Evolutionary conservation across 2,797 vertebrate species (phyloP), one percentile per base, ranked within the genome.

Genomic region (Thripadectes ignobilis): DNA sequence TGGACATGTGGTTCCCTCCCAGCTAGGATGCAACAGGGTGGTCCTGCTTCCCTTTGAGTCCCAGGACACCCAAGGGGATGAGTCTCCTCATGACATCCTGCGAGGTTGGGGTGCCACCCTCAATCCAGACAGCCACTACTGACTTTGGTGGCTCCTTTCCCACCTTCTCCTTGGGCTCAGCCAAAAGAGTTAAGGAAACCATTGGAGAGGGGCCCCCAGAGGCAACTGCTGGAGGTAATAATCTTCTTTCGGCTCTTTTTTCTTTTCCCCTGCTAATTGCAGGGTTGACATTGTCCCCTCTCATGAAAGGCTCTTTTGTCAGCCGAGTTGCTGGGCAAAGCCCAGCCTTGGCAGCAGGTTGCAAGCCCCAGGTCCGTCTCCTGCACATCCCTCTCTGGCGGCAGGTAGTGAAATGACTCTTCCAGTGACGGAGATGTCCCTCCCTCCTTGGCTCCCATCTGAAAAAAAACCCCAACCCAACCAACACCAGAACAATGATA

Each of bases 241-340:
- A 97, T 96, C 98, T 97, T 98, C 97, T 96, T 96, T 96, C 75
- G 89, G 97, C 73, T 95, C 97, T 97, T 97, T 97, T 95, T 78
- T 71, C 88, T 85, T 92, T 78, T 62, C 82, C 68, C 79, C 96
- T 75, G 93, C 98, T 98, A 98, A 98, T 98, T 98, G 97, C 97
- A 82, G 98, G 94, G 93, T 94, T 97, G 98, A 98, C 98, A 98
- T 98, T 97, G 97, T 98, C 97, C 93, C 86, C 88, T 97, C 77
- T 88, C 84, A 97, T 98, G 98, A 99, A 99, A 99, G 98, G 95
- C 94, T 63, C 97, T 98, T 98, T 99, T 99, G 98, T 99, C 86
- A 41, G 79, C 92, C 79, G 91, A 90, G 96, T 97, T 98, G 97
- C 96, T 94, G 97, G 97, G 98, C 98, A 98, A 96, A 98, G 97